These are phyloP conservation scores for Xestia rhomboidea DNA, from an alignment of 2,888 invertebrate genomes.

Conservation along the genomic window DNA sequence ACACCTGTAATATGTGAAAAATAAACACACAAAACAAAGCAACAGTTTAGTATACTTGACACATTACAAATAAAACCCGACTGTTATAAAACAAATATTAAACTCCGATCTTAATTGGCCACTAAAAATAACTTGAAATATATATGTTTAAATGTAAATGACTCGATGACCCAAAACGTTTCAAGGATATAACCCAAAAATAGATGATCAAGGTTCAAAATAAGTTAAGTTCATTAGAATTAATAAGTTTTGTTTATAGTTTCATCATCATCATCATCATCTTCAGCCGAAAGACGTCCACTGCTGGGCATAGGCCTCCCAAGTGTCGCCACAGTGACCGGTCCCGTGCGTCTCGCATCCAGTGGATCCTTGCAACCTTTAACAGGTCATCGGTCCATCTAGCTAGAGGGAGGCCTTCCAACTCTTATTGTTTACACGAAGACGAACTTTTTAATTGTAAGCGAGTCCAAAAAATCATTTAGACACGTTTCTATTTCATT, in stretches of 20 bases:
- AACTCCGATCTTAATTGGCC: neutral
- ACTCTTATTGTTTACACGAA: no score
- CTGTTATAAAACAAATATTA: neutral
- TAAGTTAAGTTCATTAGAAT: neutral
- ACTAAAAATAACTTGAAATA: neutral
- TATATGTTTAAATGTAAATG: neutral
- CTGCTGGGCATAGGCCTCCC: no score
- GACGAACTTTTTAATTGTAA: no score
- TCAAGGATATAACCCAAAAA: slow-evolving; percentile 13
- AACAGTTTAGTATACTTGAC: neutral
- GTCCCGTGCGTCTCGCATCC: no score
- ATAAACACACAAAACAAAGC: slow-evolving; percentile 6
- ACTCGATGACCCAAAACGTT: neutral
- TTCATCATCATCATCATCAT: no score
- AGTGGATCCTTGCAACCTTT: no score
- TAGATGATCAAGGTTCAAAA: neutral
- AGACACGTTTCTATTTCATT: no score
- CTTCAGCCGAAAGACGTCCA: no score
- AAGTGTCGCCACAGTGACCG: no score
- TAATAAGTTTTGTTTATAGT: neutral
- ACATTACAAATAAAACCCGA: neutral
- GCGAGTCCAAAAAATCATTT: no score
- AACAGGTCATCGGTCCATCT: no score
- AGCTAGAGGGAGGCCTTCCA: no score
- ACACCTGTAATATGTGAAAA: neutral